These are phyloP conservation scores for Phrynocephalus vlangalii DNA, from an alignment of 2,797 vertebrate species.

Conservation along the genomic window DNA sequence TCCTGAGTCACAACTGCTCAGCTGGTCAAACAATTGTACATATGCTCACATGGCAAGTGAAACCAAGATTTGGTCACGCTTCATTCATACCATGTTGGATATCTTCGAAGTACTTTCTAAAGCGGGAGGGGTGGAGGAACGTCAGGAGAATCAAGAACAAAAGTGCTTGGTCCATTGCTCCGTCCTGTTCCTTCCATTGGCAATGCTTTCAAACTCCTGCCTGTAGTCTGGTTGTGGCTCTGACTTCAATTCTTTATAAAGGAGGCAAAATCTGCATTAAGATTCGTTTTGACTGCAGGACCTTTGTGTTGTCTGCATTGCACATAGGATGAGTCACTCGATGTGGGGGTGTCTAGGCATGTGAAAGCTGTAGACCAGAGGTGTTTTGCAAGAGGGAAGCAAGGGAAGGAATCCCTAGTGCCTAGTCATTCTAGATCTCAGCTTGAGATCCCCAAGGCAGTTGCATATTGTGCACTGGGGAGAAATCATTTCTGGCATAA, in stretches of 20 bases:
- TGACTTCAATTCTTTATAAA: not conserved
- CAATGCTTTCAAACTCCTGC: not conserved
- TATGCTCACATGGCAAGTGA: not conserved
- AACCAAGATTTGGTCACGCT: not conserved
- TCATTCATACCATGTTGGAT: not conserved
- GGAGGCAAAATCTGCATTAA: not conserved
- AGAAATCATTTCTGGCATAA: constrained; percentile 6
- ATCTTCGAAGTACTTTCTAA: not conserved
- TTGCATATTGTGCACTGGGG: not conserved
- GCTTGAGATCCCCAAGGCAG: not conserved
- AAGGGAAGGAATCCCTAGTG: not conserved
- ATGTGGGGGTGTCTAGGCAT: not conserved
- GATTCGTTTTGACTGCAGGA: not conserved
- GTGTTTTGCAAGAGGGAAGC: not conserved
- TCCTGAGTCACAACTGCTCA: not conserved
- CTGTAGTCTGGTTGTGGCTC: not conserved
- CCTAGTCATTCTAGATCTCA: not conserved
- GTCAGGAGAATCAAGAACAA: not conserved
- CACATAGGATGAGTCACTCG: constrained; percentile 2
- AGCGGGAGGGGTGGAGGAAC: not conserved
- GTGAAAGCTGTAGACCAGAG: not conserved
- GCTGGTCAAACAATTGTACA: not conserved
- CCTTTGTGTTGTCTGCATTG: not conserved
- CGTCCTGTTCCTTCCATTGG: not conserved
- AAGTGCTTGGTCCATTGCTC: not conserved